Conservation (phyloP, 2,113 vertebrate species). For the Progne subis region DNA sequence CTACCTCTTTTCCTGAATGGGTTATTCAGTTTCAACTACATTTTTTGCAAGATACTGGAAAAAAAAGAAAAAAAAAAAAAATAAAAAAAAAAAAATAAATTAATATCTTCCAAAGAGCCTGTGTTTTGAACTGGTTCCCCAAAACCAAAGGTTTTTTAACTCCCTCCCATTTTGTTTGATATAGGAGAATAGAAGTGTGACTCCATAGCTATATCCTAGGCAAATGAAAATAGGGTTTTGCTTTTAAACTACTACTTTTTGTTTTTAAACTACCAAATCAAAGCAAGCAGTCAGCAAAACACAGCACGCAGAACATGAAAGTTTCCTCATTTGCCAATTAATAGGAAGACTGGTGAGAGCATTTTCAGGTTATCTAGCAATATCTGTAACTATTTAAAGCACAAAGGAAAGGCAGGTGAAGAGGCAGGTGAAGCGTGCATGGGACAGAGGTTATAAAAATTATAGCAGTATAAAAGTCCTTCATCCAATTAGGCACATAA, state of each 20-base stretch:
- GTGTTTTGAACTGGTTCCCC: background rate
- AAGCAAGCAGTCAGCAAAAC: constrained; percentile 11
- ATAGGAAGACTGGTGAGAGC: background rate
- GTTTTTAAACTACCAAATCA: constrained; percentile 12
- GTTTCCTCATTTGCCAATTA: background rate
- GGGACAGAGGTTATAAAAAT: background rate
- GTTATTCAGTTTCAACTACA: background rate
- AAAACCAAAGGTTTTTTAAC: background rate
- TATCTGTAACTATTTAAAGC: background rate
- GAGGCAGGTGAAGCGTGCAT: background rate
- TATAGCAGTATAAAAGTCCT: background rate
- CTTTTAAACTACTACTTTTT: background rate
- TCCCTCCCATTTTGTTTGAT: background rate
- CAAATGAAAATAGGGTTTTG: background rate
- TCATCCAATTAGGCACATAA: background rate
- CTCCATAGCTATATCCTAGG: background rate
- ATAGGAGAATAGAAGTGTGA: background rate
- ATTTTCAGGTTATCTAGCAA: background rate
- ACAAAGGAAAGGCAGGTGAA: background rate
- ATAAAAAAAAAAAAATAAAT: too few relatives aligned
- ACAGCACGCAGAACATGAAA: background rate
- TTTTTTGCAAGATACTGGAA: background rate
- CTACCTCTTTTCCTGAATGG: background rate
- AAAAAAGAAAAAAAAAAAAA: too few relatives aligned
- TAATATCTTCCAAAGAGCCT: background rate